phyloP scores from a whole-genome alignment of 2,888 invertebrate genomes.

The Opisthograptis luteolata region DNA sequence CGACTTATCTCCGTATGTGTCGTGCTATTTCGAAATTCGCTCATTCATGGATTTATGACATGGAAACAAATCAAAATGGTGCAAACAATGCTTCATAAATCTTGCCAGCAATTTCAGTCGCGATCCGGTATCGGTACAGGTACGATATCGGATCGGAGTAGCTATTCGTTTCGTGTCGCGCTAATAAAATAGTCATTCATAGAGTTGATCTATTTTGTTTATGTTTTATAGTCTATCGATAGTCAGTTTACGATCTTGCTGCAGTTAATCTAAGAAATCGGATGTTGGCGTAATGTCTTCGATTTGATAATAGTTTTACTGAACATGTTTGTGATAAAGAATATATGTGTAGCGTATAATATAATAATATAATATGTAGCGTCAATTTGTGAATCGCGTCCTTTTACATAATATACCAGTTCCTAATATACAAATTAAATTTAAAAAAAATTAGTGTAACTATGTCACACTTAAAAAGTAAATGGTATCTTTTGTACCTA shows the following conservation, averaged over 20 bases:
- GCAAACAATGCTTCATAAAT: slow-evolving; percentile 72
- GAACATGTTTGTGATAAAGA: too few species aligned
- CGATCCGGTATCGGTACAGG: slow-evolving; percentile 66
- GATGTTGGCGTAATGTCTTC: neutral
- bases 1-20: slow-evolving; percentile 44
- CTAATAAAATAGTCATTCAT: slow-evolving; percentile 38
- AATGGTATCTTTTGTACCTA: too few species aligned
- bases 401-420: too few species aligned
- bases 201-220: slow-evolving; percentile 23
- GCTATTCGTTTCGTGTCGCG: slow-evolving; percentile 31
- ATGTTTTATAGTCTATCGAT: slow-evolving; percentile 18
- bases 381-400: too few species aligned
- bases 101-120: slow-evolving; percentile 72
- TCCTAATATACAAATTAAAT: too few species aligned
- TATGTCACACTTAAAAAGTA: too few species aligned
- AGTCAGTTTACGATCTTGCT: slow-evolving; percentile 9
- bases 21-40: slow-evolving; percentile 51
- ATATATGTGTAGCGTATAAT: too few species aligned
- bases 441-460: too few species aligned
- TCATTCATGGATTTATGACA: slow-evolving; percentile 65
- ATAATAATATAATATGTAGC: too few species aligned
- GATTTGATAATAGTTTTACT: too few species aligned
- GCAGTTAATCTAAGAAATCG: slow-evolving; percentile 1
- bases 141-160: slow-evolving; percentile 42
- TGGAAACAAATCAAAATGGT: slow-evolving; percentile 71